Evolutionary conservation across 92 coral and sea anemone species (phyloP).

Genomic region (Epizoanthus illoricatus): DNA sequence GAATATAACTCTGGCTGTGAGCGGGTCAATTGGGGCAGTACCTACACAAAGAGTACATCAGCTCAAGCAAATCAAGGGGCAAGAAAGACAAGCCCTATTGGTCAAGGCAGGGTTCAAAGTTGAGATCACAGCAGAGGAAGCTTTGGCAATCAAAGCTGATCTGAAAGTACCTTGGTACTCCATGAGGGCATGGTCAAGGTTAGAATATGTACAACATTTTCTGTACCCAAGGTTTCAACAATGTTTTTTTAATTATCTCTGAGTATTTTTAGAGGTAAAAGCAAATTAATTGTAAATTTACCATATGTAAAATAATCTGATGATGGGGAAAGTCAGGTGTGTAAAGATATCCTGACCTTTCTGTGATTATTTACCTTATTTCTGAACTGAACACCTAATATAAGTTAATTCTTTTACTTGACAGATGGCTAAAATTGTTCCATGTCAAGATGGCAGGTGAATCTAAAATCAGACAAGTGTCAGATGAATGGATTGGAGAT

Average conservation of each 20-base stretch:
- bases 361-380: too few relatives aligned
- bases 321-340: too few relatives aligned
- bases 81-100: not conserved
- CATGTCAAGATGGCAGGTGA: not conserved
- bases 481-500: conserved; percentile 3
- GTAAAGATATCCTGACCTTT: too few relatives aligned
- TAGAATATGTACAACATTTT: too few relatives aligned
- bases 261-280: too few relatives aligned
- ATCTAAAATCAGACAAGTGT: not conserved
- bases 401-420: not conserved
- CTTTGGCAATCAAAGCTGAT: conserved; percentile 14
- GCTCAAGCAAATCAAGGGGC: not conserved
- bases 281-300: too few relatives aligned
- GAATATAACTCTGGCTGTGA: not conserved
- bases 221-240: too few relatives aligned
- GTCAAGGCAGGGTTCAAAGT: conserved; percentile 11
- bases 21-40: conserved; percentile 8
- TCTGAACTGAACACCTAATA: too few relatives aligned
- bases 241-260: too few relatives aligned
- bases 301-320: too few relatives aligned
- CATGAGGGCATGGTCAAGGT: conserved; percentile 21
- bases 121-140: not conserved
- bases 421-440: conserved; percentile 11
- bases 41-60: not conserved
- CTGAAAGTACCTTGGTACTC: conserved; percentile 11